Percentiles rank a stretch among this genome's conserved stretches.
Conservation (phyloP, 2,888 invertebrate genomes). For the Limnephilus marmoratus region DNA sequence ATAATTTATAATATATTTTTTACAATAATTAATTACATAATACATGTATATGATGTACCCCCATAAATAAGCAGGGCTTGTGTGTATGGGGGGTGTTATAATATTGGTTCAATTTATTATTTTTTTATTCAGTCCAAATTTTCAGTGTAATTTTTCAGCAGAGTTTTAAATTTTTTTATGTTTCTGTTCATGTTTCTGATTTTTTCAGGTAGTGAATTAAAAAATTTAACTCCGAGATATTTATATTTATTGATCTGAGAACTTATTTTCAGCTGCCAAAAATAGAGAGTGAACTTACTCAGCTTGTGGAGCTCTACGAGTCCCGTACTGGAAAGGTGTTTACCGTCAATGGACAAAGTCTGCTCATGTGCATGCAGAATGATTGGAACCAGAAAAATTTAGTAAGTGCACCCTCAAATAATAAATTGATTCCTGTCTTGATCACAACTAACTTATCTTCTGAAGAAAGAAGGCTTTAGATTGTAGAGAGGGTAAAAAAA, state of each 20-base stretch:
- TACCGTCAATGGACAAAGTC: constrained; percentile 80
- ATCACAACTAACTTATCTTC: not conserved
- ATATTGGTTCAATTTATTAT: too few relatives aligned
- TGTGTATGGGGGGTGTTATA: too few relatives aligned
- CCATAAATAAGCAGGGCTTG: too few relatives aligned
- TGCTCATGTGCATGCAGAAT: constrained; percentile 79
- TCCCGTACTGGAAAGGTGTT: constrained; percentile 77
- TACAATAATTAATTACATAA: too few relatives aligned
- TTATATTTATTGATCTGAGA: constrained; percentile 64
- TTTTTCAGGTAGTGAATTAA: too few relatives aligned
- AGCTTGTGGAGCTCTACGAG: constrained; percentile 78
- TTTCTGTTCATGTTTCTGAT: too few relatives aligned
- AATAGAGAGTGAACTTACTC: constrained; percentile 82
- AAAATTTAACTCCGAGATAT: too few relatives aligned
- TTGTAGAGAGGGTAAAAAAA: not conserved
- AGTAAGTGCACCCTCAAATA: constrained; percentile 68
- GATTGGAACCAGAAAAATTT: constrained; percentile 81
- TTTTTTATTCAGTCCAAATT: too few relatives aligned
- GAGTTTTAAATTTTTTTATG: too few relatives aligned
- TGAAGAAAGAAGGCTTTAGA: not conserved
- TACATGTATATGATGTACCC: too few relatives aligned
- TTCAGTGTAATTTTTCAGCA: too few relatives aligned
- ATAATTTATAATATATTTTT: too few relatives aligned
- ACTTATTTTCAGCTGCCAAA: constrained; percentile 79
- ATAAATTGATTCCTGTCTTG: not conserved